A percentile compares a stretch with the other conserved stretches of the same genome.
phyloP scores from a whole-genome alignment of 2,888 invertebrate species.

The Magallana nippona region DNA sequence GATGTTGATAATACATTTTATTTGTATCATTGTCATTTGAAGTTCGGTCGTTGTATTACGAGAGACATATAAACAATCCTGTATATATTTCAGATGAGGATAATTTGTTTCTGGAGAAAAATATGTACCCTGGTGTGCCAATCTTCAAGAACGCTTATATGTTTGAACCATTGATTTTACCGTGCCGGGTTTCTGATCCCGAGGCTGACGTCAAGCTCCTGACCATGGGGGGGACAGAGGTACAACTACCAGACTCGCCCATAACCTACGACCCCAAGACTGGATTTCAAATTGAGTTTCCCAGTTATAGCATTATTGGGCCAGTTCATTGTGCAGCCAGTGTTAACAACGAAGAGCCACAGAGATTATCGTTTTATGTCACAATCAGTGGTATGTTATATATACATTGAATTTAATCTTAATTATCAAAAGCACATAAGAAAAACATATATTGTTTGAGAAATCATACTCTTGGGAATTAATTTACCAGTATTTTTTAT shows the following conservation, averaged over 20 bases:
- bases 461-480: too few species aligned
- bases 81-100: constrained; percentile 55
- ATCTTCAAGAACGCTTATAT: constrained; percentile 45
- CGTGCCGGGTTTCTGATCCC: constrained; percentile 63
- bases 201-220: constrained; percentile 56
- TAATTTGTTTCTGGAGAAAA: constrained; percentile 44
- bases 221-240: constrained; percentile 29
- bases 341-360: neutral
- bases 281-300: constrained; percentile 63
- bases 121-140: neutral
- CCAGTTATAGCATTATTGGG: constrained; percentile 58
- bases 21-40: too few species aligned
- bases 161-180: constrained; percentile 51
- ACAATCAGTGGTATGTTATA: too few species aligned
- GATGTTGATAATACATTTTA: too few species aligned
- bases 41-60: too few species aligned
- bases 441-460: too few species aligned
- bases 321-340: constrained; percentile 57
- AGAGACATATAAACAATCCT: too few species aligned
- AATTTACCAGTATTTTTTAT: too few species aligned
- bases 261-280: constrained; percentile 53
- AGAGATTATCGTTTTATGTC: too few species aligned
- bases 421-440: too few species aligned
- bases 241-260: constrained; percentile 29
- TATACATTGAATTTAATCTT: too few species aligned